Base-by-base conservation (phyloP, 53 echinoderm and acorn worm species). In the Stichopus horrens region DNA sequence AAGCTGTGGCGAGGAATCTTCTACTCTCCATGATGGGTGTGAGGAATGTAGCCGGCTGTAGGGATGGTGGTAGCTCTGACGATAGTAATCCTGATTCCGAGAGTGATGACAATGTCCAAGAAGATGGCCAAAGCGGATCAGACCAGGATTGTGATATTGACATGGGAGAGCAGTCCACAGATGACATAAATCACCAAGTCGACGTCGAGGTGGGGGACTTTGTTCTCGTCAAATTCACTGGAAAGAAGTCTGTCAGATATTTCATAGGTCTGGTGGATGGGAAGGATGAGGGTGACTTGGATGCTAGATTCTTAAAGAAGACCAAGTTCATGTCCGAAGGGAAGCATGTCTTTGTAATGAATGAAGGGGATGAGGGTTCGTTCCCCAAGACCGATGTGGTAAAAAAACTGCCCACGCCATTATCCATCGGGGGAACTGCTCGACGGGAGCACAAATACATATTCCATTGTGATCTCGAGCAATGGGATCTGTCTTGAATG, bases 341-440 rank as follows among this genome's bases (percentile, higher is more conserved):
- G 37, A 59, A 59, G 8, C 8, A 8, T 59, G 59, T 59, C 8
- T 59, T 59, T 59, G 8, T 59, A 11, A 8, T 59, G 0, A 59
- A 59, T 11, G 59, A 59, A 59, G 59, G 37, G 1, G 37, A 37
- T 37, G 37, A 37, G 37, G 37, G 37, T 37, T 37, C 37, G 37
- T 37, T 37, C 11, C 76, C 76, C 21, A 76, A 76, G 23, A 21
- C 21, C 11, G 76, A 76, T 8, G 23, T 19, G 9, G 76, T 76
- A 23, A 23, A 76, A 23, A 76, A 76, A 76, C 76, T 76, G 76
- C 76, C 76, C 76, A 23, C 76, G 37, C 23, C 76, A 76, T 23
- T 76, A 23, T 76, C 76, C 21, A 76, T 76, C 23, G 23, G 76
- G 21, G 76, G 76, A 76, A 76, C 23, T 76, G 76, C 76, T 76